Base-by-base conservation (phyloP, 2,888 invertebrate species). In the Tyria jacobaeae region DNA sequence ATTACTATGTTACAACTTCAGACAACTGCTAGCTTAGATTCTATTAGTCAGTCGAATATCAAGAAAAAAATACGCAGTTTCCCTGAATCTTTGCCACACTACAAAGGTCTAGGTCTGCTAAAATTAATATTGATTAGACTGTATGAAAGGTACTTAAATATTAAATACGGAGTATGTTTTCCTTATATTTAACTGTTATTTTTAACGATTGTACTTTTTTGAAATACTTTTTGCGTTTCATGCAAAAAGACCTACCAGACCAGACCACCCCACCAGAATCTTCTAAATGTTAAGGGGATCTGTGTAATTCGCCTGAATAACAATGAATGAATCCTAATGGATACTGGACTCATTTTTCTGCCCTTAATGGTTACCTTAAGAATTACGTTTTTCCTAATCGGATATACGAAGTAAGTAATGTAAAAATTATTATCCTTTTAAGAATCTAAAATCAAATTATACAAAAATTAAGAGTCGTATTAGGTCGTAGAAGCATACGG, bases 121-220 rank as follows among this genome's bases (percentile, higher is more conserved):
- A 31, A 31, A 31, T 44, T 15, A 21, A 10, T 0, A 34, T n/a
- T n/a, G n/a, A n/a, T n/a, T n/a, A 47, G 34, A 44, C 34, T 21
- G 41, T 55, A 35, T 34, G 34, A 31, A 55, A 55, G 27, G 47
- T 55, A 47, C 47, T 15, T 17, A 15, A 37, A 21, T 24, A 48
- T 48, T 48, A 24, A 0, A 10, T 25, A 2, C 15, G 15, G 6
- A 48, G 7, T 48, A 48, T n/a, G 14, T 48, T 2, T 48, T 48
- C 2, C 7, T 25, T 48, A 6, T 12, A 25, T 25, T 15, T 7
- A 15, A 25, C 14, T 25, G 9, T 14, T 21, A 17, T 3, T 21
- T n/a, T 3, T 44, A 31, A 31, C 3, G 27, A 4, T 5, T n/a
- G 5, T 15, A n/a, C 5, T 12, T 39, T 12, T 12, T 39, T 39